Conservation (phyloP, 2,797 vertebrate genomes). For the Ctenopoma kingsleyae region DNA sequence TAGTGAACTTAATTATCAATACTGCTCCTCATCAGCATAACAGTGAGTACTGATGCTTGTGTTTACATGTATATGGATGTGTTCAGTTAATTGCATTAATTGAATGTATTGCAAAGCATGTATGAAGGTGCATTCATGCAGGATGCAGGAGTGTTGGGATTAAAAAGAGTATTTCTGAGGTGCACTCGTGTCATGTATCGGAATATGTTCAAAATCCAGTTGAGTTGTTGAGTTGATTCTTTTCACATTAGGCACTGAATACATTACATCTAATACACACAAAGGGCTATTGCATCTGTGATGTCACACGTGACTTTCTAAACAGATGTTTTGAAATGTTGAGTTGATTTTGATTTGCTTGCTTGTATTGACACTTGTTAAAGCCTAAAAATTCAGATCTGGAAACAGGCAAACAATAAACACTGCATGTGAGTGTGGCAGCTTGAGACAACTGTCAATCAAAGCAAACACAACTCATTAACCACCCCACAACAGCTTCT, state of each 20-base stretch:
- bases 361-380: conserved; percentile 16
- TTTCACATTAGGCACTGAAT: conserved; percentile 16
- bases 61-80: neutral
- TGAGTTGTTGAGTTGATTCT: conserved; percentile 29
- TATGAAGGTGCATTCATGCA: neutral
- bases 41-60: neutral
- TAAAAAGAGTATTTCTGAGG: neutral
- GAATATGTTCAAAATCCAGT: conserved; percentile 25
- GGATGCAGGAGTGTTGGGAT: neutral
- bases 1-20: too few species aligned
- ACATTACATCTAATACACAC: conserved; percentile 1
- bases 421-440: neutral
- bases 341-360: conserved; percentile 11
- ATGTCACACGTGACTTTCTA: conserved; percentile 12
- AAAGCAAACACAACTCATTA: neutral
- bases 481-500: neutral
- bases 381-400: conserved; percentile 7
- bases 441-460: conserved; percentile 7
- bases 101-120: neutral
- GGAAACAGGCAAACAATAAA: conserved; percentile 7
- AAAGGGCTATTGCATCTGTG: conserved; percentile 3
- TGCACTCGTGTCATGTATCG: neutral
- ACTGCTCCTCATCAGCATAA: too few species aligned
- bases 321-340: conserved; percentile 31
- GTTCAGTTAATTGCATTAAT: too few species aligned